Base-by-base conservation (phyloP, 2,888 invertebrate species). In the Drosophila maculinotata region DNA sequence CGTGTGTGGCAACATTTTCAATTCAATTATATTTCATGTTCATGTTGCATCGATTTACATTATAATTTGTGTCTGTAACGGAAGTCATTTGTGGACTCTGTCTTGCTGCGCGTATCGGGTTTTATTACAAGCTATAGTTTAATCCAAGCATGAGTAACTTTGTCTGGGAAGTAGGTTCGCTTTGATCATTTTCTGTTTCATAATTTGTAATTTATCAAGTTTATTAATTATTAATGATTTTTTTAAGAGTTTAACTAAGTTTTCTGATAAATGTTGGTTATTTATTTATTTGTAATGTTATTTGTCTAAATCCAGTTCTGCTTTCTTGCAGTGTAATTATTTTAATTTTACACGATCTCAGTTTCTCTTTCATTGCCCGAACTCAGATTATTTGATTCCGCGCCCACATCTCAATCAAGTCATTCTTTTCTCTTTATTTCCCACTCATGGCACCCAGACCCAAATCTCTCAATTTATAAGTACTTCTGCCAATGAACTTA, bases 1-100 rank as follows among this genome's bases (percentile, higher is more conserved):
- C 63, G 80, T 82, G 79, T 80, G 80, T 80, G 80, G 84, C 74
- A 83, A 74, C 74, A 79, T 83, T 86, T 83, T 81, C 87, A 81
- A 81, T 81, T 81, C 81, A 81, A 81, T 81, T 81, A 81, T 81
- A 86, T 81, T 81, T 81, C 81, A 81, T 81, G 87, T 86, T 86
- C 81, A 81, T 86, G 81, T 81, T 81, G 84, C 81, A 81, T 81
- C 81, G 84, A 81, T 86, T 81, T 81, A 81, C 81, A 81, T 81
- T 81, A 80, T 81, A 81, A 81, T 81, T 87, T 80, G 84, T 80
- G 84, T 86, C 84, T 79, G 75, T 68, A 66, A 78, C 87, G 81
- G 81, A 81, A 81, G 87, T 81, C 81, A 81, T 86, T 81, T 86
- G 83, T 86, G 76, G 57, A 60, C 14, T 23, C 25, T 25, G 52